A percentile compares a stretch with the other conserved stretches of the same genome.
phyloP scores from a whole-genome alignment of 1,140 invertebrate genomes.

The Aphelinus atriplicis region DNA sequence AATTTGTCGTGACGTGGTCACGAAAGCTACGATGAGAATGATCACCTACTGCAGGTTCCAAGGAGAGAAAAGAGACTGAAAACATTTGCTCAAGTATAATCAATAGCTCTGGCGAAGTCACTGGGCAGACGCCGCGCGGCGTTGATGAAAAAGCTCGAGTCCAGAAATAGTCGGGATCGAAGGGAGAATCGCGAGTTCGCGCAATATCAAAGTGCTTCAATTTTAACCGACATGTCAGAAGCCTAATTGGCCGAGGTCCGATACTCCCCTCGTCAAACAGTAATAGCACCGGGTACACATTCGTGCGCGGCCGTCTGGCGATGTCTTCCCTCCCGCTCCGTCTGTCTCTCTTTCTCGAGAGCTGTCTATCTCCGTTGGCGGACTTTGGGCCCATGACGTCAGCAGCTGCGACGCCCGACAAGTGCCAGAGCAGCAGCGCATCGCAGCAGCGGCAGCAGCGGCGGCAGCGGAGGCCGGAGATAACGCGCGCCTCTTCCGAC shows the following conservation, averaged over 20 bases:
- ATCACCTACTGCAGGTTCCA: too few relatives aligned
- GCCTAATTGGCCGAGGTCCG: constrained; percentile 20
- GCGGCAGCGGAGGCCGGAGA: too few relatives aligned
- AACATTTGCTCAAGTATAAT: too few relatives aligned
- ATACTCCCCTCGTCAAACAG: neutral
- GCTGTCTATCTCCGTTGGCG: constrained; percentile 31
- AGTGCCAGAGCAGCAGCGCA: constrained; percentile 42
- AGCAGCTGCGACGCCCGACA: constrained; percentile 48
- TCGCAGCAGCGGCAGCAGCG: constrained; percentile 24
- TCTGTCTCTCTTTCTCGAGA: constrained; percentile 53
- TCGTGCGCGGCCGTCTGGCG: constrained; percentile 34
- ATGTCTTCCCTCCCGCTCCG: constrained; percentile 56
- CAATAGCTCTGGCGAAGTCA: too few relatives aligned
- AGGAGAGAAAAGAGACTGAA: too few relatives aligned
- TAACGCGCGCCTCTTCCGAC: neutral
- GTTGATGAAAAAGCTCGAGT: too few relatives aligned
- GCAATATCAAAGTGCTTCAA: constrained; percentile 30
- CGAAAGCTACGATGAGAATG: too few relatives aligned
- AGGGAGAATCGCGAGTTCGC: neutral
- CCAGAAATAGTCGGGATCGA: too few relatives aligned
- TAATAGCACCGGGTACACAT: constrained; percentile 3
- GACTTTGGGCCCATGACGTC: constrained; percentile 42
- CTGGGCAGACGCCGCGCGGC: too few relatives aligned
- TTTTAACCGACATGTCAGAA: constrained; percentile 28
- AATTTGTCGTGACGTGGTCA: too few relatives aligned